Base-by-base conservation (phyloP, 2,888 invertebrate species). In the Brachyptera risi region DNA sequence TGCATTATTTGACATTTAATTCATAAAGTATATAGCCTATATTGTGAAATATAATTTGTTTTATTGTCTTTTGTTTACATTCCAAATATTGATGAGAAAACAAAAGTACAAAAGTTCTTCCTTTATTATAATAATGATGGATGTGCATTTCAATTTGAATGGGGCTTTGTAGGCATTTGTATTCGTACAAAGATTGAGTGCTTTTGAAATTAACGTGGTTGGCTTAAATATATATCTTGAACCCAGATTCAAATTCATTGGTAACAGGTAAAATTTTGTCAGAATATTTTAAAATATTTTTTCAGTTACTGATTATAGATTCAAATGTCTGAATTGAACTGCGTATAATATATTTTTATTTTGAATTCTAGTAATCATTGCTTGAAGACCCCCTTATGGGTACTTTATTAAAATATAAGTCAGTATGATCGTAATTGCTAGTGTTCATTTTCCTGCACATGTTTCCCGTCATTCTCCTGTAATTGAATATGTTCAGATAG, bases 91-190 rank as follows among this genome's bases (percentile, higher is more conserved):
- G 38, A 54, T 38, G 26, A 56, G 42, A 54, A 59, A 37, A 62
- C 54, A 58, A 58, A 59, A 62, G 62, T 62, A 62, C 62, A 62
- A 62, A 31, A 31, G 11, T 11, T 31, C 31, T 31, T 31, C 31
- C 31, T 31, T 31, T n/a, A n/a, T n/a, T n/a, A n/a, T n/a, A n/a
- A n/a, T n/a, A n/a, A n/a, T n/a, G n/a, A n/a, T n/a, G n/a, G 11
- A 31, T 31, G 11, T 11, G 31, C 31, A 31, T 31, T 31, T 31
- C 11, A 31, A 7, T 31, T 31, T 31, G 7, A 31, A 31, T 31
- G 31, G 31, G 11, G 11, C 31, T 7, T 31, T 31, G 31, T 31
- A 11, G 31, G 11, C 31, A n/a, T n/a, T n/a, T n/a, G n/a, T n/a
- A n/a, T n/a, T n/a, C n/a, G n/a, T n/a, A n/a, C n/a, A n/a, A n/a